These are phyloP conservation scores for Ptyas mucosa DNA, from an alignment of 2,113 vertebrate genomes.

Conservation along the genomic window DNA sequence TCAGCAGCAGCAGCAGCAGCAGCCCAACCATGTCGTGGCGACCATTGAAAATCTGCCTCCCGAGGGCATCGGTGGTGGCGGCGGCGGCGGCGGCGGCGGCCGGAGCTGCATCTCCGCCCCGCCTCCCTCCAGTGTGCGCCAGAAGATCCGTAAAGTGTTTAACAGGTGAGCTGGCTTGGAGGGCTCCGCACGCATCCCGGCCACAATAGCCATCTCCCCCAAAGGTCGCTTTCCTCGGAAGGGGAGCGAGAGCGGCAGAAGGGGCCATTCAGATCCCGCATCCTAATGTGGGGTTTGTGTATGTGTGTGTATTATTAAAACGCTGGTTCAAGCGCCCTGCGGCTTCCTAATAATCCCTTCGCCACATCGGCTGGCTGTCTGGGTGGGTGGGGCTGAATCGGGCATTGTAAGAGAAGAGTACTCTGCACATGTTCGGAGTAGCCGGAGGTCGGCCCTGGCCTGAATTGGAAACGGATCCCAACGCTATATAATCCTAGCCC, in stretches of 20 bases:
- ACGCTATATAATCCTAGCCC: not conserved
- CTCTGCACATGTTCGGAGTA: conserved; percentile 1
- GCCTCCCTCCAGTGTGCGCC: conserved; percentile 70
- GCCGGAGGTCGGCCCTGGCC: not conserved
- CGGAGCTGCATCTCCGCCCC: conserved; percentile 54
- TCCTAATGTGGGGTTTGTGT: not conserved
- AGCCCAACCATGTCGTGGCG: conserved; percentile 82
- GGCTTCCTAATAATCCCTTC: not conserved
- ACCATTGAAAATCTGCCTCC: conserved; percentile 81
- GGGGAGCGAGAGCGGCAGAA: not conserved
- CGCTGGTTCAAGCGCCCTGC: not conserved
- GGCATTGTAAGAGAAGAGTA: not conserved
- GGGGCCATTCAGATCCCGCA: not conserved
- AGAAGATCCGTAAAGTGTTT: conserved; percentile 82
- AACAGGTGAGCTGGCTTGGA: conserved; percentile 75
- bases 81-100: conserved; percentile 50
- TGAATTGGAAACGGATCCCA: not conserved
- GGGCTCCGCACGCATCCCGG: not conserved
- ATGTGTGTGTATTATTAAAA: not conserved
- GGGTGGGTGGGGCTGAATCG: not conserved
- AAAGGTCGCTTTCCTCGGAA: not conserved
- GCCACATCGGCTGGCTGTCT: too few species aligned
- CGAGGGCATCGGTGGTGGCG: conserved; percentile 65
- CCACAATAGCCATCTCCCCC: too few species aligned
- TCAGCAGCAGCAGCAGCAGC: conserved; percentile 65